Evolutionary conservation across 2,797 vertebrate genomes (phyloP).

Genomic region (Notamacropus eugenii): DNA sequence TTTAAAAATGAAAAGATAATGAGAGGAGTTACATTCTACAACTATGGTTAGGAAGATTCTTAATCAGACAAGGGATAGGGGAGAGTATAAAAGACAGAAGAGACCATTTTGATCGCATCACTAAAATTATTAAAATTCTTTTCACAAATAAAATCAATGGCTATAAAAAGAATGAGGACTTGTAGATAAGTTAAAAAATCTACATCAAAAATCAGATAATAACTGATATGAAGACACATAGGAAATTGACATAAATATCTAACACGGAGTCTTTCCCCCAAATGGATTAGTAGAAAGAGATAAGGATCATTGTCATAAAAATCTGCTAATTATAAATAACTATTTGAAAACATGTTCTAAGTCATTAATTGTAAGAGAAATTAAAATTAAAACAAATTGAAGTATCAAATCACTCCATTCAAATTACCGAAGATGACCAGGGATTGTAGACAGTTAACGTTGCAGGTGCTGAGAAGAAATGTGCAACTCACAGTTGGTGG

Average conservation of each 20-base stretch:
- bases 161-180: not conserved
- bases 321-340: not conserved
- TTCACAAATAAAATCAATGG: not conserved
- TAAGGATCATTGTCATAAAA: not conserved
- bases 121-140: not conserved
- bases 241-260: not conserved
- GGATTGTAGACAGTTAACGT: not conserved
- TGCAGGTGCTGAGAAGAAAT: not conserved
- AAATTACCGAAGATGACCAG: not conserved
- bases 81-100: not conserved
- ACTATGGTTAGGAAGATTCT: not conserved
- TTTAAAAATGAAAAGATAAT: not conserved
- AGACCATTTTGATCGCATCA: not conserved
- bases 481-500: not conserved
- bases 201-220: not conserved
- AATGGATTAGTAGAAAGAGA: not conserved
- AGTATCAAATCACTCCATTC: not conserved
- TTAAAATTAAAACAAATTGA: not conserved
- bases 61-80: not conserved
- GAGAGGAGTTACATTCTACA: not conserved
- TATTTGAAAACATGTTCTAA: not conserved
- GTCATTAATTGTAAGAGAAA: not conserved
- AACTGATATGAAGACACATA: not conserved
- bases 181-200: not conserved
- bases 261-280: not conserved